phyloP scores from a whole-genome alignment of 2,888 invertebrate species.

The Mongoloraphidia duomilia region DNA sequence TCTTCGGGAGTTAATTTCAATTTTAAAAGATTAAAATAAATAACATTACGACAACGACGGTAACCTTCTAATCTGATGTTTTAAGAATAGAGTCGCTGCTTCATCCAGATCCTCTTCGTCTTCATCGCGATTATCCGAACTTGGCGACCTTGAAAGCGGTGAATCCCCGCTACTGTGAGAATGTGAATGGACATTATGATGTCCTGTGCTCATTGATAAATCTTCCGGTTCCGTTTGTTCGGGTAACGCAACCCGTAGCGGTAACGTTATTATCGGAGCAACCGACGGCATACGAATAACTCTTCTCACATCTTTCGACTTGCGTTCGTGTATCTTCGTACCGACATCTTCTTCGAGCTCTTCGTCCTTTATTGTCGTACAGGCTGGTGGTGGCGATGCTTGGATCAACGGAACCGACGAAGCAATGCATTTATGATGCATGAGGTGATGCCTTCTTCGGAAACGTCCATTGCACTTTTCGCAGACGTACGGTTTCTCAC shows the following conservation, averaged over 20 bases:
- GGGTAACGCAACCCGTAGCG: constrained; percentile 34
- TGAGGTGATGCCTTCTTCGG: constrained; percentile 70
- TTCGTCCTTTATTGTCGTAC: constrained; percentile 29
- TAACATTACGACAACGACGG: background rate
- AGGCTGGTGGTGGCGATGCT: constrained; percentile 18
- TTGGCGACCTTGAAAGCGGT: constrained; percentile 30
- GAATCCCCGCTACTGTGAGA: constrained; percentile 34
- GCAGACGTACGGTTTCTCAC: constrained; percentile 80
- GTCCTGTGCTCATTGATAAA: constrained; percentile 53
- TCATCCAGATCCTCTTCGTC: constrained; percentile 39
- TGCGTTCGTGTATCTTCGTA: constrained; percentile 26
- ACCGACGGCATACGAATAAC: constrained; percentile 29
- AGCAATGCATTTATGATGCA: constrained; percentile 66
- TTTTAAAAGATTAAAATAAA: no score
- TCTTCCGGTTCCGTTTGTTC: constrained; percentile 89
- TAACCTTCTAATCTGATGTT: constrained; percentile 20
- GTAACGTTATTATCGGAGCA: constrained; percentile 26
- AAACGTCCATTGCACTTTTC: constrained; percentile 65
- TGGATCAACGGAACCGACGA: constrained; percentile 21
- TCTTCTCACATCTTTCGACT: constrained; percentile 36
- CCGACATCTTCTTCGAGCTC: constrained; percentile 13
- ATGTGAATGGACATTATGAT: constrained; percentile 22
- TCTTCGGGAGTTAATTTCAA: no score
- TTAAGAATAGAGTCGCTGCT: constrained; percentile 35
- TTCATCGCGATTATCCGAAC: constrained; percentile 29